Evolutionary conservation across 2,113 vertebrate species (phyloP).

Genomic region (Grallaria varia): DNA sequence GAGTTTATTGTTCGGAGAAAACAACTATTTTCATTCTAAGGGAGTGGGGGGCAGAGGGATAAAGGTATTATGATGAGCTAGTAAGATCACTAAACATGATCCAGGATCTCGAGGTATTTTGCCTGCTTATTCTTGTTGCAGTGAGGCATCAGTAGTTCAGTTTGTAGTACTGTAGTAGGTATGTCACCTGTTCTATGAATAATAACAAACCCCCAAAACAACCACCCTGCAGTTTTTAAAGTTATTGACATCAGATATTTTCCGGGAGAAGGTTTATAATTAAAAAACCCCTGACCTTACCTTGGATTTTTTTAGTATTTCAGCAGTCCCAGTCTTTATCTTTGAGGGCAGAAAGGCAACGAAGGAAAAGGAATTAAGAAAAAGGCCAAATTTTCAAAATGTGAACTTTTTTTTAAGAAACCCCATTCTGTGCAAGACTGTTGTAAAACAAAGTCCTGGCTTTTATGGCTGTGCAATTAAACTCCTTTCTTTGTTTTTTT

Average conservation of each 20-base stretch:
- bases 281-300: not conserved
- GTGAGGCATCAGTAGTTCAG: not conserved
- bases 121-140: not conserved
- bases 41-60: not conserved
- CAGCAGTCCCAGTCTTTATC: not conserved
- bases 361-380: not conserved
- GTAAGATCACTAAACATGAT: not conserved
- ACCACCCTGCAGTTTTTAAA: not conserved
- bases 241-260: not conserved
- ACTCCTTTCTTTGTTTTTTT: not conserved
- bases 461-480: not conserved
- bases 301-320: not conserved
- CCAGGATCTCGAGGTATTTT: not conserved
- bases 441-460: not conserved
- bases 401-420: not conserved
- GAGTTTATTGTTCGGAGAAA: not conserved
- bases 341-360: not conserved
- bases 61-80: not conserved
- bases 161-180: not conserved
- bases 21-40: not conserved
- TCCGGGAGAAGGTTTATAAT: not conserved
- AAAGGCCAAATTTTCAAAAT: not conserved
- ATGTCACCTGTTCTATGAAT: not conserved
- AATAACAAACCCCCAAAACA: not conserved
- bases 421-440: not conserved